A percentile compares a stretch with the other conserved stretches of the same genome.
Conservation (phyloP, 1,140 invertebrate species). For the Papilio helenus region DNA sequence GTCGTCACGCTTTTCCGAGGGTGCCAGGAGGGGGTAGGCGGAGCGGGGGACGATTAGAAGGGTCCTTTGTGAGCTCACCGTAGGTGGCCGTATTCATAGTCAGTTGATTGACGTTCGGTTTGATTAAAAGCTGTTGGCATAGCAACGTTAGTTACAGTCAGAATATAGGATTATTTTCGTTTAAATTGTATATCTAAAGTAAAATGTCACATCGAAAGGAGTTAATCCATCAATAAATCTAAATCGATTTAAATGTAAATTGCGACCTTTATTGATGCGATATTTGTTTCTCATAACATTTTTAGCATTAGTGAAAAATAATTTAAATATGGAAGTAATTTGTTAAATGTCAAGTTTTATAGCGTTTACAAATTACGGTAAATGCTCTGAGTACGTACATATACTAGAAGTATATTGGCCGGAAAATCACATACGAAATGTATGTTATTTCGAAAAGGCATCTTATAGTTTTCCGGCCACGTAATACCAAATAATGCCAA, state of each 20-base stretch:
- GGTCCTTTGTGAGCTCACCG: conserved; percentile 67
- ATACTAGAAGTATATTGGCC: conserved; percentile 2
- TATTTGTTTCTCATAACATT: background rate
- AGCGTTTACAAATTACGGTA: background rate
- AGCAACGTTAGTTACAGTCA: background rate
- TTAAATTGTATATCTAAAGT: background rate
- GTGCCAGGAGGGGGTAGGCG: conserved; percentile 35
- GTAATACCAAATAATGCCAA: conserved; percentile 37
- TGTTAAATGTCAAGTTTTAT: conserved; percentile 31
- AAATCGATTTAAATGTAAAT: background rate
- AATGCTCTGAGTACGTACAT: conserved; percentile 8
- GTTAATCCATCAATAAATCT: background rate
- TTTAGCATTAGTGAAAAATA: background rate
- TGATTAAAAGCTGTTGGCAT: conserved; percentile 48
- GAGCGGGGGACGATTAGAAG: conserved; percentile 72
- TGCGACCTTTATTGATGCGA: background rate
- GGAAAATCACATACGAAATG: conserved; percentile 29
- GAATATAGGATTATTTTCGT: no score
- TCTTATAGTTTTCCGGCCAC: conserved; percentile 32
- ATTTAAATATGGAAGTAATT: conserved; percentile 32
- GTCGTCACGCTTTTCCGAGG: conserved; percentile 78
- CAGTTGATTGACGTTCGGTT: conserved; percentile 30
- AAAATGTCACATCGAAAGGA: background rate
- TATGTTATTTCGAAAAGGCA: conserved; percentile 35
- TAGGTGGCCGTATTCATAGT: conserved; percentile 72